Evolutionary conservation across 30 jellyfish, hydroid and myxozoan genomes (phyloP).

Genomic region (Haliclystus octoradiatus): DNA sequence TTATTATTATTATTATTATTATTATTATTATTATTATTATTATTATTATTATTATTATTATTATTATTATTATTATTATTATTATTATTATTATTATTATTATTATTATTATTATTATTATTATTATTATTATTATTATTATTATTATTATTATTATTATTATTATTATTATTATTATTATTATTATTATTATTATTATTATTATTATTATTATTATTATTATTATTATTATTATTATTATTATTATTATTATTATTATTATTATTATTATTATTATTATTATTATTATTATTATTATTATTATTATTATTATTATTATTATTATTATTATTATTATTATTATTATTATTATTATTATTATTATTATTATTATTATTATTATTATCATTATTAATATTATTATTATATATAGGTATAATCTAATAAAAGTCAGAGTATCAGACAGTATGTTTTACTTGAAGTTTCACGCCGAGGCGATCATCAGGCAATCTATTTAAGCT

Average conservation of each 20-base stretch:
- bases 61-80: constrained; percentile 2
- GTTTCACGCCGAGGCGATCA: no score
- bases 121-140: constrained; percentile 2
- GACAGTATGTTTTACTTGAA: no score
- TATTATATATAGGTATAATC: no score
- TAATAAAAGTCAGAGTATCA: no score
- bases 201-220: background rate
- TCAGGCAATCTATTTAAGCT: no score
- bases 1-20: constrained; percentile 1
- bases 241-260: background rate
- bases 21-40: constrained; percentile 1
- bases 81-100: constrained; percentile 2
- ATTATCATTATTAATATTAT: no score
- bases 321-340: no score
- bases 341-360: no score
- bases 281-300: no score
- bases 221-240: background rate
- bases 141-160: background rate
- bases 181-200: background rate
- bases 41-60: constrained; percentile 3
- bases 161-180: background rate
- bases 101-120: constrained; percentile 3
- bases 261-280: no score
- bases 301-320: no score
- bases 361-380: no score